Evolutionary conservation across 2,113 vertebrate species (phyloP).

Genomic region (Oriolus oriolus): DNA sequence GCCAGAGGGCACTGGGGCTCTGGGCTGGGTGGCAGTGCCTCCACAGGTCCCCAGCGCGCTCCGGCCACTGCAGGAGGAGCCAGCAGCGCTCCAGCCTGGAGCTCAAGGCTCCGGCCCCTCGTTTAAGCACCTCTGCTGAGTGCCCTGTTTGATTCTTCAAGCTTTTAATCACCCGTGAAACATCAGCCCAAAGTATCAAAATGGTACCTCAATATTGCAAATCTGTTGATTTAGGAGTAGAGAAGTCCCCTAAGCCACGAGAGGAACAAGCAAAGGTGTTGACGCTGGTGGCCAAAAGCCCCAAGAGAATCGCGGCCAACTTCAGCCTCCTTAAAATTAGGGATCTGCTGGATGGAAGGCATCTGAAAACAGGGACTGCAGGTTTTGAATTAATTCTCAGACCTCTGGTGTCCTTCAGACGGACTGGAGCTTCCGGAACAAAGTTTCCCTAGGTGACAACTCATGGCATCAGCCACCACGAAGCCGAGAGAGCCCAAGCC

Average conservation of each 20-base stretch:
- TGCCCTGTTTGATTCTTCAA: neutral
- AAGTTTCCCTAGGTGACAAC: neutral
- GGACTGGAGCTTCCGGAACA: neutral
- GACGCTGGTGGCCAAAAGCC: neutral
- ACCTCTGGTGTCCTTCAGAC: neutral
- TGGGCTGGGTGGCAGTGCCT: neutral
- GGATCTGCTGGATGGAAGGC: neutral
- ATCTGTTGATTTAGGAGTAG: neutral
- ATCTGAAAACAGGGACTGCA: neutral
- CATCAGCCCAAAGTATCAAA: neutral
- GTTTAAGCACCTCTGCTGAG: neutral
- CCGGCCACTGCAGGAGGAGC: neutral
- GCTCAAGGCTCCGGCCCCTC: neutral
- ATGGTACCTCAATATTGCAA: accelerated
- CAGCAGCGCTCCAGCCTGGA: accelerated
- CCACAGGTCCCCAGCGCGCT: neutral
- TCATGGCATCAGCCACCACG: neutral
- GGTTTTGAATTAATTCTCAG: neutral
- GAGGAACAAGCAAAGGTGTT: neutral
- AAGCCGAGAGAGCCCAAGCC: neutral
- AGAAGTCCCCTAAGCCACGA: neutral
- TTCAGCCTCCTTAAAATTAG: neutral
- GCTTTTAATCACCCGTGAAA: neutral
- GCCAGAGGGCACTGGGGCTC: neutral
- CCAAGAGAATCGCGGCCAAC: accelerated